Evolutionary conservation across 2,797 vertebrate species (phyloP).

Genomic region (Garrulus glandarius): DNA sequence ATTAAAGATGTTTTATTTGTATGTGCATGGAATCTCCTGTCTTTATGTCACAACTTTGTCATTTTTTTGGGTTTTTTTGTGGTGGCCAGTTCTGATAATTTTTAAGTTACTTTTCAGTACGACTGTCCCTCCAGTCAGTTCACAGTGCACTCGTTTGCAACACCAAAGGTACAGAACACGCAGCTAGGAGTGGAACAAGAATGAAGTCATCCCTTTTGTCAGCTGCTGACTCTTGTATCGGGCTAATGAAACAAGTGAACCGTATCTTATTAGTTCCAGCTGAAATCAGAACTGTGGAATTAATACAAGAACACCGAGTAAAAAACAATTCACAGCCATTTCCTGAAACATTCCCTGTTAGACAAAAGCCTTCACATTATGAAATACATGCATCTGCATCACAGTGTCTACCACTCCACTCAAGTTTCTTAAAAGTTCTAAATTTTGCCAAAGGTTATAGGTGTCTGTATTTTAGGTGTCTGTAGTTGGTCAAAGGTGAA

Average conservation of each 20-base stretch:
- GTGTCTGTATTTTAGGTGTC: background rate
- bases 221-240: background rate
- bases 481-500: background rate
- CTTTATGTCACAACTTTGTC: background rate
- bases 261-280: slow-evolving; percentile 15
- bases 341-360: background rate
- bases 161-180: background rate
- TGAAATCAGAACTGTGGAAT: slow-evolving; percentile 22
- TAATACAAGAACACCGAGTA: background rate
- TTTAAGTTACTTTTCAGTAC: background rate
- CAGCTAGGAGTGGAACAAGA: background rate
- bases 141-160: background rate
- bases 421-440: background rate
- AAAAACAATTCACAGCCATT: background rate
- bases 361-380: background rate
- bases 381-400: background rate
- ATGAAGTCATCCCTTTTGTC: slow-evolving; percentile 46
- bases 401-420: background rate
- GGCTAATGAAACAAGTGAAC: slow-evolving; percentile 37
- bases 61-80: background rate
- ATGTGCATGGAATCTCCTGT: background rate
- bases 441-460: background rate
- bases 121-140: background rate
- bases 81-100: background rate
- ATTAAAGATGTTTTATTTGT: background rate